These are phyloP conservation scores for Halichoeres trimaculatus DNA, from an alignment of 2,113 vertebrate species.

Conservation along the genomic window DNA sequence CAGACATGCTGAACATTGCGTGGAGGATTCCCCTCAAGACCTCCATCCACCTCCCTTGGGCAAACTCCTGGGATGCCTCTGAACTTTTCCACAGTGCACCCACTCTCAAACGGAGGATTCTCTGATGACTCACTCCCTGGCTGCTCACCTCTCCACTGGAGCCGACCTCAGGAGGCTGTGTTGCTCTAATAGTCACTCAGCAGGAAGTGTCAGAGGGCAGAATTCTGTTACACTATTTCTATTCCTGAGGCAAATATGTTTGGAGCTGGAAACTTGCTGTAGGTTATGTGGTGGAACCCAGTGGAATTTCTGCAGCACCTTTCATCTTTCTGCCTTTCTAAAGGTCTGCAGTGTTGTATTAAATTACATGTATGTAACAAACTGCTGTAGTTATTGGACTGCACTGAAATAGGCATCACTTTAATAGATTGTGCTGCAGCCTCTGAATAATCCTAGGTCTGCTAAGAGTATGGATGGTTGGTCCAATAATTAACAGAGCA, in stretches of 20 bases:
- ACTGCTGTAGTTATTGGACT: slow-evolving; percentile 17
- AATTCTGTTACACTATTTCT: slow-evolving; percentile 7
- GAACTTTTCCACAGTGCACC: slow-evolving; percentile 54
- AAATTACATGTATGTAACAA: slow-evolving; percentile 40
- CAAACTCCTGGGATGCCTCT: slow-evolving; percentile 34
- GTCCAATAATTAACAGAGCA: slow-evolving; percentile 52
- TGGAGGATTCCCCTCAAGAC: slow-evolving; percentile 57
- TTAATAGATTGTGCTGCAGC: slow-evolving; percentile 39
- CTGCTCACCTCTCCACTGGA: slow-evolving; percentile 31
- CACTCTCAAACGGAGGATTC: slow-evolving; percentile 36
- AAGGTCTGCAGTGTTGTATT: slow-evolving; percentile 30
- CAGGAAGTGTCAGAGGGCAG: slow-evolving; percentile 25
- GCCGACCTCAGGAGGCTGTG: slow-evolving; percentile 24
- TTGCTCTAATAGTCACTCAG: slow-evolving; percentile 54
- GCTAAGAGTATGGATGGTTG: slow-evolving; percentile 9
- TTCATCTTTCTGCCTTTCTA: background rate
- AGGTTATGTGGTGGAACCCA: background rate
- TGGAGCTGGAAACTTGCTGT: background rate
- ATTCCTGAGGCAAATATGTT: slow-evolving; percentile 24
- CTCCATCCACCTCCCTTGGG: slow-evolving; percentile 45
- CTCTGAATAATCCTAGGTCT: slow-evolving; percentile 41
- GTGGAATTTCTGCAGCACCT: background rate
- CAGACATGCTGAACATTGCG: slow-evolving; percentile 51
- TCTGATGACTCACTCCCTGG: slow-evolving; percentile 42
- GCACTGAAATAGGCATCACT: slow-evolving; percentile 24